Evolutionary conservation across 2,797 vertebrate genomes (phyloP).

Genomic region (Botia kubotai): DNA sequence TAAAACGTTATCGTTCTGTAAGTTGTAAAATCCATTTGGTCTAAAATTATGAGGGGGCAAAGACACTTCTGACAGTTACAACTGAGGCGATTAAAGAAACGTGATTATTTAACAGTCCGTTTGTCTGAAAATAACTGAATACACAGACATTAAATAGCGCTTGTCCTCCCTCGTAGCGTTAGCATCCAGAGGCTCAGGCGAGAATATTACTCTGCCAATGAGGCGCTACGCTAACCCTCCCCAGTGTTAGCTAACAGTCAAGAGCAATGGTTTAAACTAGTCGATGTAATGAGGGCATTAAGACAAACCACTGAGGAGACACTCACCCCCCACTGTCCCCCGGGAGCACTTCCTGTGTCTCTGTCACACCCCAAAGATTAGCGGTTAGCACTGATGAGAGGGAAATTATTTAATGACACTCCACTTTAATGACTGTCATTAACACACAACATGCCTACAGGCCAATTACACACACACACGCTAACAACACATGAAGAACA

Average conservation of each 20-base stretch:
- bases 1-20: not conserved
- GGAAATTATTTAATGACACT: constrained; percentile 69
- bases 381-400: constrained; percentile 60
- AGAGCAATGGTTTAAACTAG: constrained; percentile 43
- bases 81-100: constrained; percentile 56
- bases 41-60: constrained; percentile 20
- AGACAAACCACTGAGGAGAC: constrained; percentile 32
- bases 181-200: constrained; percentile 55
- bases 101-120: constrained; percentile 63
- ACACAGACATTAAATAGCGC: constrained; percentile 60
- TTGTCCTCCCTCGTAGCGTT: constrained; percentile 59
- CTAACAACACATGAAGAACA: not conserved
- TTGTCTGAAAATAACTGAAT: constrained; percentile 64
- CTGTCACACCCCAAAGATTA: constrained; percentile 61
- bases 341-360: constrained; percentile 43
- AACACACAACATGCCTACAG: constrained; percentile 65
- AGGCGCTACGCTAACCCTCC: constrained; percentile 60
- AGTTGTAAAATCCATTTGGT: not conserved
- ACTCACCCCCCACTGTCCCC: constrained; percentile 48
- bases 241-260: constrained; percentile 48
- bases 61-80: constrained; percentile 8
- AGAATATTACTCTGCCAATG: constrained; percentile 64
- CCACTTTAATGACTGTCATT: constrained; percentile 60
- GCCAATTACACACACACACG: constrained; percentile 58
- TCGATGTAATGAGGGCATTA: constrained; percentile 49